phyloP scores from a whole-genome alignment of 2,113 vertebrate species.

The Delphinus delphis region DNA sequence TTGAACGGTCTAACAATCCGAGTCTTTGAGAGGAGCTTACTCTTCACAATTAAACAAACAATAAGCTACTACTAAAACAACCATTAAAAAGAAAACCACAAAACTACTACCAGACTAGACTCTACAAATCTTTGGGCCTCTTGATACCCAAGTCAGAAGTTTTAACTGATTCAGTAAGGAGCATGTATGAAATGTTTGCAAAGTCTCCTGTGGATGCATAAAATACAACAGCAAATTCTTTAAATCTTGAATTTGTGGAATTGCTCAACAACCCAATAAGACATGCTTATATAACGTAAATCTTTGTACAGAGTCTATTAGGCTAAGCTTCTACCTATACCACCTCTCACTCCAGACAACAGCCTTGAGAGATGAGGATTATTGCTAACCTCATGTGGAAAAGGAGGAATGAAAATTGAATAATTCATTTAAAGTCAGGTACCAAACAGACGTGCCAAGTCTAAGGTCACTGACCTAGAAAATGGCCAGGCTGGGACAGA shows the following conservation, averaged over 20 bases:
- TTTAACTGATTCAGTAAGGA: conserved; percentile 31
- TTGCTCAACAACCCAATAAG: not conserved
- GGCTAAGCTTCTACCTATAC: not conserved
- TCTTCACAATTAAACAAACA: conserved; percentile 59
- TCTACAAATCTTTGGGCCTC: conserved; percentile 4
- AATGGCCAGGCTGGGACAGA: not conserved
- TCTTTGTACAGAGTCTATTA: not conserved
- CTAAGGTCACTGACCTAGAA: conserved; percentile 3
- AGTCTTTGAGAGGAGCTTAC: conserved; percentile 10
- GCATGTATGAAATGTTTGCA: not conserved
- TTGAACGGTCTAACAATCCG: not conserved
- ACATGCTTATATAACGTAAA: not conserved
- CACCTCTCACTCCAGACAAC: not conserved
- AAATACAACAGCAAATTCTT: not conserved
- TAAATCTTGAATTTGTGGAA: conserved; percentile 25
- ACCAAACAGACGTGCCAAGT: not conserved
- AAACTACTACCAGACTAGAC: not conserved
- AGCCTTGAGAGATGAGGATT: not conserved
- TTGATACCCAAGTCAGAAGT: not conserved
- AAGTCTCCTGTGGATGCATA: not conserved
- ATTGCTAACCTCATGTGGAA: not conserved
- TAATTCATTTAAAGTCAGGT: not conserved
- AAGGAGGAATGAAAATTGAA: not conserved
- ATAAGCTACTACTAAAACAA: conserved; percentile 22
- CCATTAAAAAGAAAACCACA: conserved; percentile 50